phyloP scores from a whole-genome alignment of 2,888 invertebrate species.

The Sisyra terminalis region DNA sequence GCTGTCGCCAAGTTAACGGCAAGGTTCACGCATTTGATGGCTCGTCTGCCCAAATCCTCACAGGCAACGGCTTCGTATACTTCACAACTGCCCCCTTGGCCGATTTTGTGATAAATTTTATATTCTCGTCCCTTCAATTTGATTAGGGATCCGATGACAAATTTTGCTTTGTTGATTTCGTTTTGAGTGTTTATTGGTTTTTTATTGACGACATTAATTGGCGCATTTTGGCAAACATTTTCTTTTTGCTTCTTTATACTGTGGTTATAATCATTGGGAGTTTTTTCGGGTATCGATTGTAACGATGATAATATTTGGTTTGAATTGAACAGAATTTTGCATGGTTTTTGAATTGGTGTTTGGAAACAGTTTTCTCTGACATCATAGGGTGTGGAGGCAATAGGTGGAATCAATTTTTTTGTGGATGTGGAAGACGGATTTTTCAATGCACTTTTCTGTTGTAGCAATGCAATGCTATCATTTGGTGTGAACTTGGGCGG shows the following conservation, averaged over 20 bases:
- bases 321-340: no score
- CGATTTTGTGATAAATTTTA: conserved; percentile 55
- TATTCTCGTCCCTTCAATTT: conserved; percentile 48
- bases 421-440: no score
- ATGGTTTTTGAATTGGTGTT: no score
- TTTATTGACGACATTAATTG: background rate
- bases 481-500: no score
- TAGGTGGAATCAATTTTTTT: no score
- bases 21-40: conserved; percentile 73
- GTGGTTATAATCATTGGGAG: background rate
- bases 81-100: conserved; percentile 81
- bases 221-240: background rate
- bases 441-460: no score
- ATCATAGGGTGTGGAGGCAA: no score
- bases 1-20: conserved; percentile 52
- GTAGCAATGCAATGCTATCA: no score
- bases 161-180: no score
- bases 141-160: no score
- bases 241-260: background rate
- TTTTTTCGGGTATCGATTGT: background rate
- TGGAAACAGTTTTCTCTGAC: no score
- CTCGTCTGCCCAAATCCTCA: conserved; percentile 39
- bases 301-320: background rate
- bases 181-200: background rate
- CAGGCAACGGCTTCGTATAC: conserved; percentile 58